Conservation (phyloP, 2,113 vertebrate species). For the Osmerus mordax region DNA sequence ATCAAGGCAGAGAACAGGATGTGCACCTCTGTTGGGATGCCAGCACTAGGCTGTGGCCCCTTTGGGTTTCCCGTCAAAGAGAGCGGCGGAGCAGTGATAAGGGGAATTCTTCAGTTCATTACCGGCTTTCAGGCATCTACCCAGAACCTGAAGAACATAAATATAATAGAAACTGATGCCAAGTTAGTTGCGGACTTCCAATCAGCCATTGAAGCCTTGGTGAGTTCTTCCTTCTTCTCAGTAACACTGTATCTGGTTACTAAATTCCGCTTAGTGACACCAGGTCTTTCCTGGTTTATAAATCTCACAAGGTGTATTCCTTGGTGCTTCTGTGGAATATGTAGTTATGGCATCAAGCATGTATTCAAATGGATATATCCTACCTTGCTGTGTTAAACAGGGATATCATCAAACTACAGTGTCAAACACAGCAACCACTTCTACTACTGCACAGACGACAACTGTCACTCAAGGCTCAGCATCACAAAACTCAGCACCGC, state of each 20-base stretch:
- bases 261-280: background rate
- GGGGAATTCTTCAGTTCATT: conserved; percentile 33
- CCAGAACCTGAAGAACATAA: conserved; percentile 34
- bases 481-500: background rate
- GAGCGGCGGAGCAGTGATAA: conserved; percentile 29
- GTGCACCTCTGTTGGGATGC: conserved; percentile 39
- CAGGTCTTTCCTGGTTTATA: too few species aligned
- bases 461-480: background rate
- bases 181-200: conserved; percentile 40
- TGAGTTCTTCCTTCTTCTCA: conserved; percentile 14
- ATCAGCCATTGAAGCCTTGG: conserved; percentile 19
- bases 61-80: conserved; percentile 42
- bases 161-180: conserved; percentile 37
- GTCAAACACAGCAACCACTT: background rate
- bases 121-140: background rate
- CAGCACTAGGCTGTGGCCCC: conserved; percentile 22
- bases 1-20: conserved; percentile 24
- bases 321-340: too few species aligned
- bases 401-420: conserved; percentile 13
- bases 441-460: background rate
- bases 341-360: background rate
- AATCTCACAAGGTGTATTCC: too few species aligned
- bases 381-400: conserved; percentile 18
- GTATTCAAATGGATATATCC: background rate
- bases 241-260: background rate